Evolutionary conservation across 2,888 invertebrate genomes (phyloP).

Genomic region (Boloria selene): DNA sequence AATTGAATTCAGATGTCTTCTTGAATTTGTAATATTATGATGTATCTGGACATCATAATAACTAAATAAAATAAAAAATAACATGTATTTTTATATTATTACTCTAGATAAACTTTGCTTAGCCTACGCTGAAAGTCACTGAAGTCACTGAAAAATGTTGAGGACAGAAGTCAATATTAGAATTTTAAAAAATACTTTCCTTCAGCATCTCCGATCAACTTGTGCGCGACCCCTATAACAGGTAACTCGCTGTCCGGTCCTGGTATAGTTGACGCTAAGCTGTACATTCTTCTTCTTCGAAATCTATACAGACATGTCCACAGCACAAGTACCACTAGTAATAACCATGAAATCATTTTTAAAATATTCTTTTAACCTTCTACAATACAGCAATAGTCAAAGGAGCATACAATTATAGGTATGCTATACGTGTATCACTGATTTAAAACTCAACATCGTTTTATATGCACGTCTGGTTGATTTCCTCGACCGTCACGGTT

Average conservation of each 20-base stretch:
- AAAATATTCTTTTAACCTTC: too few relatives aligned
- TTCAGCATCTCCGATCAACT: constrained; percentile 55
- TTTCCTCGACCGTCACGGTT: constrained; percentile 38
- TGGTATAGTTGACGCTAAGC: constrained; percentile 54
- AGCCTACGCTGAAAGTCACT: too few relatives aligned
- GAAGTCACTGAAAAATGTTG: too few relatives aligned
- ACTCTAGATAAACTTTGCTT: too few relatives aligned
- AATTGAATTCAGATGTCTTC: too few relatives aligned
- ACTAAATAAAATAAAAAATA: too few relatives aligned
- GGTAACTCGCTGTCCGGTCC: constrained; percentile 49
- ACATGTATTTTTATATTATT: too few relatives aligned
- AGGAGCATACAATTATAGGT: constrained; percentile 20
- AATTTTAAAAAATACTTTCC: constrained; percentile 47
- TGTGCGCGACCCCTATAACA: constrained; percentile 56
- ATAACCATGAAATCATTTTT: constrained; percentile 5
- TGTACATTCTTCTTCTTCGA: constrained; percentile 57
- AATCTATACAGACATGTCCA: constrained; percentile 55
- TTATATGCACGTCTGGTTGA: constrained; percentile 46
- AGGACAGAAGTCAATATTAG: too few relatives aligned
- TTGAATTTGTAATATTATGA: too few relatives aligned
- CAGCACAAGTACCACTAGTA: constrained; percentile 41
- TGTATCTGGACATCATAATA: too few relatives aligned
- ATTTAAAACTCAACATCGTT: constrained; percentile 36
- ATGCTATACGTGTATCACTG: constrained; percentile 28
- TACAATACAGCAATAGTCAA: constrained; percentile 14